These are phyloP conservation scores for Catostomus latipinnis DNA, from an alignment of 2,797 vertebrate genomes.

Conservation along the genomic window DNA sequence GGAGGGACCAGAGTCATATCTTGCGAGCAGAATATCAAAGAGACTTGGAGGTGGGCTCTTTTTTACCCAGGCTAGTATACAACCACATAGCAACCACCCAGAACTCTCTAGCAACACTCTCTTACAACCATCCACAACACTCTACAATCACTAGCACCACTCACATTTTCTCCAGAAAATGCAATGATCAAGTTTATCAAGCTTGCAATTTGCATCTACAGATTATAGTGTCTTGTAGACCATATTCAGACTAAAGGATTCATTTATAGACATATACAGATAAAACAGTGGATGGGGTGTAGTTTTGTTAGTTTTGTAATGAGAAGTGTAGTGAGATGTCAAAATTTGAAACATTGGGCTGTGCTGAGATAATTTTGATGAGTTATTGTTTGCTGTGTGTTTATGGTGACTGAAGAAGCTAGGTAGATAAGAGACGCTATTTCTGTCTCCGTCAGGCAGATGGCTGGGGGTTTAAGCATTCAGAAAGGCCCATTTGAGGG, in stretches of 20 bases:
- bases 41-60: background rate
- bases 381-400: conserved; percentile 14
- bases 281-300: background rate
- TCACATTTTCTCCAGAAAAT: too few species aligned
- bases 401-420: background rate
- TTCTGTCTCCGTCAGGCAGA: conserved; percentile 28
- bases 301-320: background rate
- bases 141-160: background rate
- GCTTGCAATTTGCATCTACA: too few species aligned
- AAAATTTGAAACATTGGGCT: background rate
- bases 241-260: too few species aligned
- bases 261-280: too few species aligned
- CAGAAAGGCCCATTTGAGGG: conserved; percentile 48
- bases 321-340: background rate
- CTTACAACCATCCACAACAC: background rate
- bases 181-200: too few species aligned
- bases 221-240: too few species aligned
- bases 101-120: background rate
- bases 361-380: background rate
- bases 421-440: conserved; percentile 1
- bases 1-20: background rate
- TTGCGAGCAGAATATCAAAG: background rate
- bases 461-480: conserved; percentile 60
- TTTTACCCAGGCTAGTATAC: background rate
- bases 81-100: background rate